Evolutionary conservation across 2,113 vertebrate species (phyloP).

Genomic region (Tympanuchus pallidicinctus): DNA sequence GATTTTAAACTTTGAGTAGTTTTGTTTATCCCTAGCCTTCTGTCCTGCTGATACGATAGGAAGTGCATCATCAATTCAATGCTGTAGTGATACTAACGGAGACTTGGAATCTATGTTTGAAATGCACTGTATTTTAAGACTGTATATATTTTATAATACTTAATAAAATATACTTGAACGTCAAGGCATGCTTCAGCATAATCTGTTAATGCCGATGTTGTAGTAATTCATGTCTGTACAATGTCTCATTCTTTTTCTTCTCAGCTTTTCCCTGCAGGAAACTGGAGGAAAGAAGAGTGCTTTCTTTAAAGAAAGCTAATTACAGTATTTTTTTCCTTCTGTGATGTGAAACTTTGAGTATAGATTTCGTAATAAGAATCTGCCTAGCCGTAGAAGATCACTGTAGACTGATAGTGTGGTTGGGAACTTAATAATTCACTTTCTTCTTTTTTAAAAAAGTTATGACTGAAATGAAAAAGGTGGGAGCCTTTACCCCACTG

Average conservation of each 20-base stretch:
- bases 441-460: not conserved
- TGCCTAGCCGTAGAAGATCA: not conserved
- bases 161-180: constrained; percentile 58
- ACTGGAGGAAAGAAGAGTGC: not conserved
- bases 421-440: not conserved
- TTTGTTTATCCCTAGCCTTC: not conserved
- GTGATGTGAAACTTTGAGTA: accelerated
- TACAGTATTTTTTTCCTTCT: accelerated
- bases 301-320: not conserved
- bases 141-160: constrained; percentile 45
- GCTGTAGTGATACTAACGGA: not conserved
- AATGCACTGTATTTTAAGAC: not conserved
- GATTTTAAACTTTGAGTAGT: not conserved
- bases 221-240: not conserved
- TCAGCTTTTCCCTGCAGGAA: not conserved
- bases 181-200: not conserved
- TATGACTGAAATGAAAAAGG: not conserved
- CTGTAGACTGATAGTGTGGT: not conserved
- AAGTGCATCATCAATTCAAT: not conserved
- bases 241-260: not conserved
- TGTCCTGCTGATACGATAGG: not conserved
- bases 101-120: not conserved
- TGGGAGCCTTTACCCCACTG: accelerated
- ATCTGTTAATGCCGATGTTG: not conserved
- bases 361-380: not conserved